Conservation (phyloP, 2,113 vertebrate genomes). For the Austrofundulus limnaeus region DNA sequence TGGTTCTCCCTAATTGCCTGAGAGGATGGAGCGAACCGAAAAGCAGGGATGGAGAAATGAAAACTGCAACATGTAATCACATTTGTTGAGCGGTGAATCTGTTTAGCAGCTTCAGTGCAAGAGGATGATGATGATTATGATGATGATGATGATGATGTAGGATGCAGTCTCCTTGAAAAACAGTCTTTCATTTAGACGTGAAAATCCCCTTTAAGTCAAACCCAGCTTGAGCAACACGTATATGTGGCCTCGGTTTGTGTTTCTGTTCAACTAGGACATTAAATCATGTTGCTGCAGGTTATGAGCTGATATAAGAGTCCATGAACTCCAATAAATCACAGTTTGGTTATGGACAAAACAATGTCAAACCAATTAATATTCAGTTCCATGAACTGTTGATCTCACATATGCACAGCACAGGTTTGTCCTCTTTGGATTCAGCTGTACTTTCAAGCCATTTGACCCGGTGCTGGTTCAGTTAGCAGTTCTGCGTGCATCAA, state of each 20-base stretch:
- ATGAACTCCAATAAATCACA: conserved; percentile 38
- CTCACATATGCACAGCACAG: conserved; percentile 3
- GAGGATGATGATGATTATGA: conserved; percentile 10
- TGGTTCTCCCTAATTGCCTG: conserved; percentile 50
- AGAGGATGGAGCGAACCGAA: conserved; percentile 28
- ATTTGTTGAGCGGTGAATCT: conserved; percentile 48
- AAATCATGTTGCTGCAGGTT: conserved; percentile 50
- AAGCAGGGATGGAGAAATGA: conserved; percentile 32
- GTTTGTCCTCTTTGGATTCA: too few relatives aligned
- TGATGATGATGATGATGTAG: conserved; percentile 10
- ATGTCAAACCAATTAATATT: conserved; percentile 15
- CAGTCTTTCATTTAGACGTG: conserved; percentile 39
- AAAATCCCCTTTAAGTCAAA: conserved; percentile 35
- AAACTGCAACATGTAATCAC: conserved; percentile 52
- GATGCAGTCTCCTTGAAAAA: conserved; percentile 28
- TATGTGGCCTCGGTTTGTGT: conserved; percentile 30
- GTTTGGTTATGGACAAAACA: conserved; percentile 2
- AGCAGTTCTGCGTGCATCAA: too few relatives aligned
- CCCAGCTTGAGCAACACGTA: conserved; percentile 3
- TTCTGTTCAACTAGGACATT: conserved; percentile 43
- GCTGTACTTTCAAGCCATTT: too few relatives aligned
- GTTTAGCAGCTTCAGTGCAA: conserved; percentile 31
- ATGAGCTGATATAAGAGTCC: conserved; percentile 49
- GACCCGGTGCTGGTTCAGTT: too few relatives aligned
- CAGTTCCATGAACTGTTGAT: conserved; percentile 14